Conservation (phyloP, 2,888 invertebrate genomes). For the Acholoe squamosa region DNA sequence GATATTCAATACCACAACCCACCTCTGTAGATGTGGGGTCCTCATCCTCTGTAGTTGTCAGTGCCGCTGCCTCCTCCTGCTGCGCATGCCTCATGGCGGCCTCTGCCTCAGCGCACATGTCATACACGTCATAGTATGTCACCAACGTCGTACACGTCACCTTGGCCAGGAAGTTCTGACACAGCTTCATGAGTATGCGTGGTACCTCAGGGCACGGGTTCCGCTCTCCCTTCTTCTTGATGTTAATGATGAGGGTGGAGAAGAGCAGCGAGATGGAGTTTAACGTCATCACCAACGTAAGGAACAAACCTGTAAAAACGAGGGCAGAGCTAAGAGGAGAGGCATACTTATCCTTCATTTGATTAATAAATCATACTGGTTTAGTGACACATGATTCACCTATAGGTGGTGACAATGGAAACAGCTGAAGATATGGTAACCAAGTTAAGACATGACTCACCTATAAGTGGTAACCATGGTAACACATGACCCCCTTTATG, state of each 20-base stretch:
- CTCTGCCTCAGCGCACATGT: constrained; percentile 61
- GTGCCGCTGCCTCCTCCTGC: constrained; percentile 4
- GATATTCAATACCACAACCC: no score
- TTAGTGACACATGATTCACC: no score
- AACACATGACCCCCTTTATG: no score
- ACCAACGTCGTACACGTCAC: constrained; percentile 73
- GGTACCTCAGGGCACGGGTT: constrained; percentile 78
- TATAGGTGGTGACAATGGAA: no score
- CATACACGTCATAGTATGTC: constrained; percentile 67
- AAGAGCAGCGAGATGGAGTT: constrained; percentile 82
- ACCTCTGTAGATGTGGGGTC: constrained; percentile 52
- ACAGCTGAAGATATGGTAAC: background rate
- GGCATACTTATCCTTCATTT: background rate
- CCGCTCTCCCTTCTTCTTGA: constrained; percentile 79
- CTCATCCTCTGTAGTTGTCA: constrained; percentile 33
- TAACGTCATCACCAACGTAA: constrained; percentile 82
- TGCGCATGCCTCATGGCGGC: background rate
- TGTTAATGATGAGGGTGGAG: constrained; percentile 82
- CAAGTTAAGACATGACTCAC: no score
- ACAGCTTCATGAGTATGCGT: constrained; percentile 74
- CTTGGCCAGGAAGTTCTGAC: constrained; percentile 75
- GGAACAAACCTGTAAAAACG: constrained; percentile 77
- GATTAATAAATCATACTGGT: no score
- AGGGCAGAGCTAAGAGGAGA: no score
- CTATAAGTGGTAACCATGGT: no score